These are phyloP conservation scores for Hirtodrosophila trivittata DNA, from an alignment of 2,888 invertebrate species.

Conservation along the genomic window DNA sequence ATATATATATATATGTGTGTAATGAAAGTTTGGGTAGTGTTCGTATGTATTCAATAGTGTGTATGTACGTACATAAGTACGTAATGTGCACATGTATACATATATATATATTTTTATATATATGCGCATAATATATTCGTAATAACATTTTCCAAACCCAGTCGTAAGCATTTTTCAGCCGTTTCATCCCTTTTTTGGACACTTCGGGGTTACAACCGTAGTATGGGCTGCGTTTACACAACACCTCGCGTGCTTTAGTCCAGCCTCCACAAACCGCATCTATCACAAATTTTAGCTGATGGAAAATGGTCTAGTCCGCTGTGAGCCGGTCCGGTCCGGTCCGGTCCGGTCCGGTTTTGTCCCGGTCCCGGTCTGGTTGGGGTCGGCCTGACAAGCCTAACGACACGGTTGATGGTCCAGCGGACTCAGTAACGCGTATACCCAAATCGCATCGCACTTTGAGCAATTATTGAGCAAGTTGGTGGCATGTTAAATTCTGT, in stretches of 20 bases:
- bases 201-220: conserved; percentile 60
- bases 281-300: conserved; percentile 73
- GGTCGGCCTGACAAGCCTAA: conserved; percentile 64
- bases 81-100: conserved; percentile 5
- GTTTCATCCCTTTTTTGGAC: conserved; percentile 78
- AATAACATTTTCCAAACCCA: conserved; percentile 73
- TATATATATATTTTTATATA: conserved; percentile 24
- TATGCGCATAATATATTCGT: conserved; percentile 75
- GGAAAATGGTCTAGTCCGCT: conserved; percentile 54
- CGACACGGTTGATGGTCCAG: conserved; percentile 73
- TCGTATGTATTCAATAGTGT: conserved; percentile 12
- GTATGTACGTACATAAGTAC: conserved; percentile 1
- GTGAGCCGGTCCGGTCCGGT: conserved; percentile 38
- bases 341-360: conserved; percentile 20
- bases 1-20: conserved; percentile 26
- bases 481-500: conserved; percentile 76
- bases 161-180: conserved; percentile 77
- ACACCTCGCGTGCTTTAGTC: conserved; percentile 70
- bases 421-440: conserved; percentile 60
- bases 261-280: conserved; percentile 77
- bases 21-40: conserved; percentile 41
- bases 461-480: conserved; percentile 76
- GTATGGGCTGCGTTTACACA: conserved; percentile 40
- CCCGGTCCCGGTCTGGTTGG: conserved; percentile 18
- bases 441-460: conserved; percentile 76